Evolutionary conservation across 2,888 invertebrate species (phyloP), one percentile per base, ranked within the genome.

Genomic region (Colletes collaris): DNA sequence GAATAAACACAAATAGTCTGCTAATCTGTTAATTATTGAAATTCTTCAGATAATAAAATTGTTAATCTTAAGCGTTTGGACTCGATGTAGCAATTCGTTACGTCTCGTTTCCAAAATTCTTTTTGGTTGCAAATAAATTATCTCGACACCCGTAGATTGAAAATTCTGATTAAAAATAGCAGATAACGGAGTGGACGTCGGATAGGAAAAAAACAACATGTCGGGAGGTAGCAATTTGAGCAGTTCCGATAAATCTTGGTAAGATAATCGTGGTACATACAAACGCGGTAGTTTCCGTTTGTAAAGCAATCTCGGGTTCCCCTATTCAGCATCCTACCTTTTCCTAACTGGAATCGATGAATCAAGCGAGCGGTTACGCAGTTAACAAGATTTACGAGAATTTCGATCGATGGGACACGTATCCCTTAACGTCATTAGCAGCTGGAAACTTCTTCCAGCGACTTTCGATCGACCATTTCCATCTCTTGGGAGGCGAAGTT

Each of bases 381-480:
- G 55, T 76, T 74, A 56, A 58, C 64, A 56, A 75, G 86, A 86
- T 86, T 86, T 86, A 86, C 71, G 78, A 76, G 83, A 73, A 74
- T 74, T 78, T 77, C 78, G 72, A 77, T 66, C 56, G 71, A 52
- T 67, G 76, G 74, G 73, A 82, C 76, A 79, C 81, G 75, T 76
- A 80, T 82, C 77, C 82, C 81, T 85, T 85, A 85, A 79, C 82
- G 79, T 86, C 81, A 86, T 86, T 86, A 86, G 82, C 82, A 78
- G 80, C 58, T 75, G 58, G 84, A 80, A 71, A 69, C 53, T 80
- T 82, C 81, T 80, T 78, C 62, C 58, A 63, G 37, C 64, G 56
- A 37, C 63, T 59, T 58, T 40, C 35, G 46, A 52, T 67, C 64
- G 52, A 53, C 76, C 60, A 55, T 55, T 62, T 67, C 58, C 68